Evolutionary conservation across 2,113 vertebrate species (phyloP).

Genomic region (Oenanthe oenanthe): DNA sequence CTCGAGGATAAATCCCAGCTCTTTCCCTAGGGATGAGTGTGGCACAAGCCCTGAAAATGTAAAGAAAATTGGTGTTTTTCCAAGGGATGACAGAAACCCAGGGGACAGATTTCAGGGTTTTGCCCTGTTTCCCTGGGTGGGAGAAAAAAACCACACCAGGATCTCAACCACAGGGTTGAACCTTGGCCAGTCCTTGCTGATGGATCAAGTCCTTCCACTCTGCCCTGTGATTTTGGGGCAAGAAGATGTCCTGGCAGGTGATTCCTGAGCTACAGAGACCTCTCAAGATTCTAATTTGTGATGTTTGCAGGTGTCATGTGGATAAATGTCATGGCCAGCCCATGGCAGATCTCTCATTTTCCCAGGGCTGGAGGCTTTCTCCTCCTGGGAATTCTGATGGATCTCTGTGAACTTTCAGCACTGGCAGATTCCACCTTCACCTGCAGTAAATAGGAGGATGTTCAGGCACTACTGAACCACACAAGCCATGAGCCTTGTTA

Average conservation of each 20-base stretch:
- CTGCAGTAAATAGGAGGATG: not conserved
- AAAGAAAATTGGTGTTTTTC: not conserved
- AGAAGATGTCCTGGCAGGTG: not conserved
- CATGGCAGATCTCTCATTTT: not conserved
- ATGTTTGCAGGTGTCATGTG: not conserved
- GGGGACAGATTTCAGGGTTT: not conserved
- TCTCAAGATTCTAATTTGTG: not conserved
- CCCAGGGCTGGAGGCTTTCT: not conserved
- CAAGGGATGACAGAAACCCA: not conserved
- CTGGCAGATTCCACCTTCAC: not conserved
- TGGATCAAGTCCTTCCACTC: not conserved
- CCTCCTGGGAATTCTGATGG: not conserved
- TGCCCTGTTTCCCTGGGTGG: no score
- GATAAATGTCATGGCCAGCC: not conserved
- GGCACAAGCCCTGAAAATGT: not conserved
- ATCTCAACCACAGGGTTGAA: fast-evolving
- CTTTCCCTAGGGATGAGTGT: conserved; percentile 33
- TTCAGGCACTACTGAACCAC: not conserved
- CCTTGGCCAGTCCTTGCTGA: not conserved
- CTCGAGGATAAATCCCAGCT: not conserved
- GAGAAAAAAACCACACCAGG: not conserved
- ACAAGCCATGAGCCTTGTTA: fast-evolving
- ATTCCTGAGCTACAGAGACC: not conserved
- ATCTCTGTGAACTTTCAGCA: not conserved
- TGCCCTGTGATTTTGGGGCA: not conserved